Percentiles rank a stretch among this genome's conserved stretches.
phyloP scores from a whole-genome alignment of 2,797 vertebrate genomes.

The Melanotaenia maccullochi region DNA sequence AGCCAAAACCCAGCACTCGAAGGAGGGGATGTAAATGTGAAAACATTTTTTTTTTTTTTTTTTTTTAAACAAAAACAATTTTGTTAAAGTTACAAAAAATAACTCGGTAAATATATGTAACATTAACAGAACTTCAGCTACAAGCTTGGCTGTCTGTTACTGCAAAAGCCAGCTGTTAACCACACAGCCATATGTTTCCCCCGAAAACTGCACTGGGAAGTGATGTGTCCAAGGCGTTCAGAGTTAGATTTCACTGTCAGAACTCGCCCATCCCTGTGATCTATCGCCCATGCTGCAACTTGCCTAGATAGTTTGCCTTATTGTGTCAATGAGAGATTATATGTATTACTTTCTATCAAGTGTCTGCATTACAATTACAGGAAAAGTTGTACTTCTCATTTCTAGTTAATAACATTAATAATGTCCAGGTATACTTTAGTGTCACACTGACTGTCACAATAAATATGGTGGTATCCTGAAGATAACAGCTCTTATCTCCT shows the following conservation, averaged over 20 bases:
- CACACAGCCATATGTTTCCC: constrained; percentile 20
- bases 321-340: constrained; percentile 1
- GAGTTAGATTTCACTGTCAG: constrained; percentile 21
- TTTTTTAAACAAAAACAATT: background rate
- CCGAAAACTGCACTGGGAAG: constrained; percentile 1
- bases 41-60: background rate
- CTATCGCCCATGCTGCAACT: constrained; percentile 38
- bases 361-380: constrained; percentile 43
- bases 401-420: constrained; percentile 4
- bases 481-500: constrained; percentile 2
- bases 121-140: background rate
- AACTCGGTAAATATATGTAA: background rate
- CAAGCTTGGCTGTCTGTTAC: background rate
- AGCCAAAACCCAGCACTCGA: background rate
- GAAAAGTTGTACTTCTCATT: constrained; percentile 5
- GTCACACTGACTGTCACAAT: constrained; percentile 1
- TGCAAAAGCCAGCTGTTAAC: constrained; percentile 3
- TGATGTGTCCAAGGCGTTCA: constrained; percentile 14
- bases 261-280: constrained; percentile 34
- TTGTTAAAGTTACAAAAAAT: background rate
- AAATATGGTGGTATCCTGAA: constrained; percentile 1
- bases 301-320: constrained; percentile 21
- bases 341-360: constrained; percentile 25
- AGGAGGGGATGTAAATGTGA: background rate
- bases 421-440: background rate